Base-by-base conservation (phyloP, 1,140 invertebrate genomes). In the Trachelipus rathkii region DNA sequence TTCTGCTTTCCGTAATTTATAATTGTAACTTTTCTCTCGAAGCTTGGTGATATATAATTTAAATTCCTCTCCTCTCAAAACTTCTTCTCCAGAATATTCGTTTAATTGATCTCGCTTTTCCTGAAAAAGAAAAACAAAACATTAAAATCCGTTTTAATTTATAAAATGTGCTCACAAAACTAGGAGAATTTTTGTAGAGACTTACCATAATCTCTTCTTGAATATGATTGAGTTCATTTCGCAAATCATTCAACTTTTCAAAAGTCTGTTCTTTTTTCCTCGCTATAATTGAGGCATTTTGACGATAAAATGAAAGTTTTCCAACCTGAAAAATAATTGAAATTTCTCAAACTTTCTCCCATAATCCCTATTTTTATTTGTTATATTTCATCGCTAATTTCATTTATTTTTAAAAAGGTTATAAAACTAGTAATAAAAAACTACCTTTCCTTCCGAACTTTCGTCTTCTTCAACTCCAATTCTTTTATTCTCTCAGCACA, bases 1-100 rank as follows among this genome's bases (percentile, higher is more conserved):
- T 84, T 92, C 90, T 9, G 91, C 88, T 82, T 90, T 87, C 82
- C 91, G 91, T 81, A 91, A 88, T 84, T 94, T 95, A 83, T 95
- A 95, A 0, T 91, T 85, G 5, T 89, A 90, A 82, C 91, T 93
- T 82, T 93, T 93, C 53, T 89, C 89, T 72, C 92, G 87, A 24
- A 95, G 84, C 81, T 91, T 90, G 83, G 89, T 91, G 0, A 95
- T 91, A 84, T 94, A 95, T 77, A 90, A 88, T 84, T 94, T 94
- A 81, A 94, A 90, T 84, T 94, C 92, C 74, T 95, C 93, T 23
- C 92, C 92, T 82, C 89, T 89, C 0, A 93, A 87, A 15, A 91
- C 87, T 33, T 90, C 86, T 7, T 88, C 88, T 10, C 89, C 88
- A 1, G 85, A 85, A 70, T 88, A 84, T 50, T 86, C 84, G 10